Percentiles rank a stretch among this genome's conserved stretches.
Evolutionary conservation across 2,888 invertebrate species (phyloP).

Genomic region (Eudemis profundana): DNA sequence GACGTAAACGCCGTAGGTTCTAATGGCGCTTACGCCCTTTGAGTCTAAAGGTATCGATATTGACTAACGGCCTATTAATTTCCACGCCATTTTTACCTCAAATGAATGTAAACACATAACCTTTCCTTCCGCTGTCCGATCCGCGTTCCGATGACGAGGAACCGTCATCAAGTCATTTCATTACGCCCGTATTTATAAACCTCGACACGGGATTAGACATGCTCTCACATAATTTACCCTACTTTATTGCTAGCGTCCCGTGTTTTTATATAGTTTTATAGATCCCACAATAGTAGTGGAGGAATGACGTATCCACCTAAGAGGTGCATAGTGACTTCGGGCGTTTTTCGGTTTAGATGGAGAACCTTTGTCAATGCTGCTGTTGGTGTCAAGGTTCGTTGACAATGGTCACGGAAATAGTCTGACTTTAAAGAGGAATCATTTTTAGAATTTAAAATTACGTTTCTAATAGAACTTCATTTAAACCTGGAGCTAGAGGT

Average conservation of each 20-base stretch:
- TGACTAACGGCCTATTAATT: too few species aligned
- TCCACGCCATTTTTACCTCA: too few species aligned
- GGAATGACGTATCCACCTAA: background rate
- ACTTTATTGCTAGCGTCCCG: conserved; percentile 15
- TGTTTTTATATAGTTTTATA: conserved; percentile 15
- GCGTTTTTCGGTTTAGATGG: background rate
- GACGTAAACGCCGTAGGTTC: too few species aligned
- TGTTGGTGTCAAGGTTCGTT: background rate
- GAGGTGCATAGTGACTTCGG: background rate
- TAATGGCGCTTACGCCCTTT: too few species aligned
- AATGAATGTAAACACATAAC: background rate
- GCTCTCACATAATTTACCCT: conserved; percentile 18
- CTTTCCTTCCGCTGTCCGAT: background rate
- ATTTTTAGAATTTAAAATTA: background rate
- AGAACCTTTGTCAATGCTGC: background rate
- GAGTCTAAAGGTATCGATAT: too few species aligned
- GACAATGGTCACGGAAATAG: background rate
- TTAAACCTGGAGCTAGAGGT: too few species aligned
- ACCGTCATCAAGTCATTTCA: background rate
- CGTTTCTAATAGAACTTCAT: too few species aligned
- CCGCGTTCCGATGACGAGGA: too few species aligned
- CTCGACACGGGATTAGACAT: conserved; percentile 15
- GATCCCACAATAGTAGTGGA: background rate
- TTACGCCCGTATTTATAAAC: conserved; percentile 18
- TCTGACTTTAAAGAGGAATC: background rate